Conservation (phyloP, 2,888 invertebrate species). For the Ophioninae sp. region DNA sequence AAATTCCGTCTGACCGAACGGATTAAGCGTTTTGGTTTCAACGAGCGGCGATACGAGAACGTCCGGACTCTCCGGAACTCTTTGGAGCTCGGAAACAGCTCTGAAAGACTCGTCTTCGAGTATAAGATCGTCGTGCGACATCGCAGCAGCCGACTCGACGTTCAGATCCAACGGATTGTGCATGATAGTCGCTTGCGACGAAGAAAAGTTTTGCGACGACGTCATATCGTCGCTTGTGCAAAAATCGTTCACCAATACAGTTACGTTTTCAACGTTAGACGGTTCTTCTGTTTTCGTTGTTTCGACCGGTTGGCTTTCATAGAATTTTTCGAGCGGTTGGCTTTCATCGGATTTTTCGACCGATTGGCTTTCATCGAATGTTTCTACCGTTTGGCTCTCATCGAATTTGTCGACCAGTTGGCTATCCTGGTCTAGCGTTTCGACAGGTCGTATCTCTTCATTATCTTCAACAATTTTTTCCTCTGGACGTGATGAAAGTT, state of each 20-base stretch:
- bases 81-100: neutral
- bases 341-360: no score
- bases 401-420: no score
- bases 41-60: constrained; percentile 42
- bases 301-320: constrained; percentile 19
- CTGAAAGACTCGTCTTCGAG: constrained; percentile 30
- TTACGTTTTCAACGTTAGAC: neutral
- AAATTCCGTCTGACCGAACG: constrained; percentile 38
- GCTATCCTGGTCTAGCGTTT: neutral
- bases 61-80: constrained; percentile 40
- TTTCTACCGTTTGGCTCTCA: no score
- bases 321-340: no score
- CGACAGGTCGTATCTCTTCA: neutral
- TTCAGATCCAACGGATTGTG: constrained; percentile 58
- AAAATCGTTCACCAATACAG: constrained; percentile 29
- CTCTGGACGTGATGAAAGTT: neutral
- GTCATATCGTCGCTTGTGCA: constrained; percentile 2
- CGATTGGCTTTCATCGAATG: no score
- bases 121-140: constrained; percentile 15
- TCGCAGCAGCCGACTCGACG: neutral
- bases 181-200: constrained; percentile 43
- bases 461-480: neutral
- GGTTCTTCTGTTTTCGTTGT: constrained; percentile 6
- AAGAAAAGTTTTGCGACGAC: neutral
- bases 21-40: constrained; percentile 18